Conservation (phyloP, 2,888 invertebrate genomes). For the Teleiodes luculella region DNA sequence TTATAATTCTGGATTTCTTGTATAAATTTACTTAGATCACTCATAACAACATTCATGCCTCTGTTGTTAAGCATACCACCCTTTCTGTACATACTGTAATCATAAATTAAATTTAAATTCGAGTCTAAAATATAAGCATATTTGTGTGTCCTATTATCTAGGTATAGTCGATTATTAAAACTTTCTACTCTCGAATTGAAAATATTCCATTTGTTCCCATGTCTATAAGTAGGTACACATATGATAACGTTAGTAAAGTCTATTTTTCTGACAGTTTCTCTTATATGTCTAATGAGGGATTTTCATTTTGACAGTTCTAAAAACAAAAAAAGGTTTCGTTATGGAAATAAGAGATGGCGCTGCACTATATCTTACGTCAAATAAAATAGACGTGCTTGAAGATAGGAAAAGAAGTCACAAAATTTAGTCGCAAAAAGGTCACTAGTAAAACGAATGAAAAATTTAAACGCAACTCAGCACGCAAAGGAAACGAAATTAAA, state of each 20-base stretch:
- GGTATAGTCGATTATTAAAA: slow-evolving; percentile 19
- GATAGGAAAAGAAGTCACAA: too few relatives aligned
- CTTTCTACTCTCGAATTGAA: slow-evolving; percentile 17
- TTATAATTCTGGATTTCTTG: too few relatives aligned
- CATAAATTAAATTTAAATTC: slow-evolving; percentile 13
- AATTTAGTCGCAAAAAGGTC: too few relatives aligned
- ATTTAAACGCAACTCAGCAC: too few relatives aligned
- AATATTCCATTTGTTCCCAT: background rate
- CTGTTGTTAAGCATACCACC: background rate
- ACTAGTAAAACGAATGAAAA: too few relatives aligned
- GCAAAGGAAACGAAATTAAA: background rate
- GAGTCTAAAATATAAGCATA: slow-evolving; percentile 20
- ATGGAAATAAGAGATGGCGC: too few relatives aligned
- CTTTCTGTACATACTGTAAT: slow-evolving; percentile 14
- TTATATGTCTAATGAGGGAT: background rate
- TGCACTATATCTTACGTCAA: too few relatives aligned
- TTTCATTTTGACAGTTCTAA: too few relatives aligned
- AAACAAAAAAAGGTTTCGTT: too few relatives aligned
- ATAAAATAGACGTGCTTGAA: too few relatives aligned
- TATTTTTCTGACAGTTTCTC: background rate
- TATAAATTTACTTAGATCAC: too few relatives aligned
- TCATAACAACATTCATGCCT: background rate
- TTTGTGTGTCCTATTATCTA: slow-evolving; percentile 8
- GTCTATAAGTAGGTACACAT: slow-evolving; percentile 17
- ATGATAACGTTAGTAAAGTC: slow-evolving; percentile 6